Evolutionary conservation across 2,797 vertebrate genomes (phyloP).

Genomic region (Parambassis ranga): DNA sequence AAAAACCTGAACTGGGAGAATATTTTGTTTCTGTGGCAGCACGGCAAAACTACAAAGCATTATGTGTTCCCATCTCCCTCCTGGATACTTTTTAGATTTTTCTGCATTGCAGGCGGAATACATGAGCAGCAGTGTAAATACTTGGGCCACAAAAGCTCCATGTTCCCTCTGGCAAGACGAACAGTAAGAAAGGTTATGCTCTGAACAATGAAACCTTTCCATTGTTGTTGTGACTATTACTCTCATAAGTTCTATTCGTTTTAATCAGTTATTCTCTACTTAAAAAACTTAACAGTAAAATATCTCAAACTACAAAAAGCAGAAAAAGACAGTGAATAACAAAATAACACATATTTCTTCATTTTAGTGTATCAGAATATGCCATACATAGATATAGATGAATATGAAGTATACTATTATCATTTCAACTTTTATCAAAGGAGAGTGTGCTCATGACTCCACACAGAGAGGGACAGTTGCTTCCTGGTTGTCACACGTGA

Average conservation of each 20-base stretch:
- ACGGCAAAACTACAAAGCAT: constrained; percentile 33
- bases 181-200: neutral
- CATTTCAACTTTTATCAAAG: no score
- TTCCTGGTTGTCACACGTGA: no score
- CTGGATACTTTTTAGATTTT: constrained; percentile 18
- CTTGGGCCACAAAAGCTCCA: constrained; percentile 17
- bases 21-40: neutral
- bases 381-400: no score
- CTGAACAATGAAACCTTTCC: constrained; percentile 25
- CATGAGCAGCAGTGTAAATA: constrained; percentile 43
- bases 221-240: neutral
- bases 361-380: no score
- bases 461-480: no score
- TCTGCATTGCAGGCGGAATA: constrained; percentile 39
- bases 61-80: constrained; percentile 25
- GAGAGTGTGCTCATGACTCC: no score
- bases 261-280: neutral
- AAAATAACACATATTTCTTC: no score
- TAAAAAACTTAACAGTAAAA: no score
- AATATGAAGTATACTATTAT: no score
- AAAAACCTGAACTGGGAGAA: constrained; percentile 6
- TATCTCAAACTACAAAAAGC: neutral
- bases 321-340: no score
- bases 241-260: neutral
- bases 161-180: constrained; percentile 6